Base-by-base conservation (phyloP, 2,888 invertebrate genomes). In the Campaea margaritaria region DNA sequence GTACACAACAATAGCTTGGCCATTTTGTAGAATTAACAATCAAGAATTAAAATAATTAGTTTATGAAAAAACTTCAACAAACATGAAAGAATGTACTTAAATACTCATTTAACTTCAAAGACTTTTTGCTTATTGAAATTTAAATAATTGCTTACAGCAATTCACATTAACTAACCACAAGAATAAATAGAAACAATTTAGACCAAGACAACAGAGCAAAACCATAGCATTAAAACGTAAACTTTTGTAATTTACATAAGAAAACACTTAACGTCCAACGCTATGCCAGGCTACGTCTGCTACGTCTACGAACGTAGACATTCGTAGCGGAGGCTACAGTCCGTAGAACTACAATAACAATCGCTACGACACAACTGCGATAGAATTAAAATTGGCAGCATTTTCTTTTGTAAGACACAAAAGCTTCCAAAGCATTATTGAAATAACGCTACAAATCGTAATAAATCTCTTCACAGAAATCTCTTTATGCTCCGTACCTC, bases 401-500 rank as follows among this genome's bases (percentile, higher is more conserved):
- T n/a, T 43, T 43, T 43, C 21, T 21, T 42, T 43, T 27, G 21
- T 11, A 47, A 47, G 34, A 36, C 11, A 34, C 46, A 36, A 47
- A 47, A 47, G 34, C 36, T 34, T 15, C 12, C 46, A 28, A 36
- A 44, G 36, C 10, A 47, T 47, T 47, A 47, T 15, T 36, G 16
- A 47, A 47, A 47, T 36, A 47, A 43, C 31, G 36, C 44, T 39
- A 45, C 45, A 45, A 53, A 2, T 21, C 11, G 36, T 43, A 43
- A 55, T 48, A 48, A 55, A 55, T 55, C 43, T 44, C 14, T 39
- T 44, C n/a, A 39, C 36, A 45, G 36, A 38, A 50, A 41, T 50
- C 48, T 49, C 43, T 44, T 56, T 27, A 36, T 36, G 36, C 36
- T n/a, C n/a, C n/a, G 21, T 34, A 34, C 11, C 36, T 36, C 21